Evolutionary conservation across 2,113 vertebrate species (phyloP).

Genomic region (Xiphias gladius): DNA sequence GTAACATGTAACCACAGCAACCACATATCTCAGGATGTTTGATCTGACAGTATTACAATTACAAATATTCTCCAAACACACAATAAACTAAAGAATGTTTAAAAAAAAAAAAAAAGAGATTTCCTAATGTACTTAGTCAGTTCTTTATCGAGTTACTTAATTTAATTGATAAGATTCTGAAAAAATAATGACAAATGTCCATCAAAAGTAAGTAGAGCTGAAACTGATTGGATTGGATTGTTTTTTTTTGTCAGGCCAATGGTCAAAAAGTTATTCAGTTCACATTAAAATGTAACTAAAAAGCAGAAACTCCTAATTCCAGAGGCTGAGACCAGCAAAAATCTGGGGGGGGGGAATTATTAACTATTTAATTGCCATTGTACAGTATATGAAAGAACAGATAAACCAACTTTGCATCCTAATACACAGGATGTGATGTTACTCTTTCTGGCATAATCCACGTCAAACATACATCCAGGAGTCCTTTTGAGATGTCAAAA

Average conservation of each 20-base stretch:
- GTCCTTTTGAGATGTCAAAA: slow-evolving; percentile 44
- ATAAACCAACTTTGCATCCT: background rate
- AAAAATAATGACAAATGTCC: background rate
- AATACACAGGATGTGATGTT: background rate
- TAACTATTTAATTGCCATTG: background rate
- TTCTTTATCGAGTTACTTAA: background rate
- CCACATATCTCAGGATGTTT: background rate
- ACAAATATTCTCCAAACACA: background rate
- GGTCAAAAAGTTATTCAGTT: background rate
- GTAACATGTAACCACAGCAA: background rate
- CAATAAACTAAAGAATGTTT: background rate
- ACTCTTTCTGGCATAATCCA: background rate
- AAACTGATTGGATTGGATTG: background rate
- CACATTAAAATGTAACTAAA: background rate
- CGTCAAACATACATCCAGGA: background rate
- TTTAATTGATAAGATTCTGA: background rate
- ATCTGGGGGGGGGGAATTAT: background rate
- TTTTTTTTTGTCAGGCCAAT: too few species aligned
- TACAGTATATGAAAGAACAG: background rate
- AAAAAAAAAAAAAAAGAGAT: background rate
- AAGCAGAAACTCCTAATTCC: background rate
- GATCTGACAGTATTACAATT: background rate
- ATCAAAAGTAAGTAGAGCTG: background rate
- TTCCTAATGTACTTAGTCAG: background rate
- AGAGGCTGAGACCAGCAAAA: background rate